phyloP scores from a whole-genome alignment of 1,140 invertebrate species.

The Oscheius sp. region DNA sequence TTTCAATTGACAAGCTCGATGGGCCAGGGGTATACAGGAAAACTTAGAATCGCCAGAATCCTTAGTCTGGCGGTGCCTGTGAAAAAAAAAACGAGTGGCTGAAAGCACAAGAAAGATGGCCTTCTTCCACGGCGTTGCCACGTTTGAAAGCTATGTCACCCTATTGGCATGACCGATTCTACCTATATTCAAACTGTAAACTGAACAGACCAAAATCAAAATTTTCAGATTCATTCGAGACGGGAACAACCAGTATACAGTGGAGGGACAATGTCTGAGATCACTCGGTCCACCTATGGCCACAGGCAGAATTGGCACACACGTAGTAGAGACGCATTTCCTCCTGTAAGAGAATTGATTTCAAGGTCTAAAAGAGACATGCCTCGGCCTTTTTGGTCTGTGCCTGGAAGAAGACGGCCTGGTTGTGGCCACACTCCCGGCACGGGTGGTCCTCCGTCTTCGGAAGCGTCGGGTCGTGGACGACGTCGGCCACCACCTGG shows the following conservation, averaged over 20 bases:
- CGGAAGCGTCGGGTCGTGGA: constrained; percentile 94
- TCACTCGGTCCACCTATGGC: constrained; percentile 95
- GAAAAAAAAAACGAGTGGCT: too few relatives aligned
- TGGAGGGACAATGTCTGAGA: neutral
- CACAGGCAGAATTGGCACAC: constrained; percentile 86
- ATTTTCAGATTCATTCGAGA: neutral
- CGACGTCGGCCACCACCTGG: constrained; percentile 94
- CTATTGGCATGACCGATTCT: too few relatives aligned
- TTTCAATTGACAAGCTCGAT: too few relatives aligned
- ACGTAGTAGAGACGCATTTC: constrained; percentile 99
- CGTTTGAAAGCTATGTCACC: too few relatives aligned
- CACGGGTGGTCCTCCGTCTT: constrained; percentile 96
- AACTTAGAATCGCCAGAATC: too few relatives aligned
- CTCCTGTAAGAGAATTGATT: constrained; percentile 67
- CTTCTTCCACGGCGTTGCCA: too few relatives aligned
- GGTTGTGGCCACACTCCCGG: constrained; percentile 86
- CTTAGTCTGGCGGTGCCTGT: too few relatives aligned
- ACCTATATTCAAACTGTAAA: too few relatives aligned
- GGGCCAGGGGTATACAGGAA: too few relatives aligned
- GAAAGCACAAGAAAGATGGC: too few relatives aligned
- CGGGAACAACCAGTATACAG: neutral
- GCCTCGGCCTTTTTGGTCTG: constrained; percentile 88
- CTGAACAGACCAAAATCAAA: too few relatives aligned
- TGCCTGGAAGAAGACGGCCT: constrained; percentile 89
- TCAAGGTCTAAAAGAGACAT: constrained; percentile 38